These are phyloP conservation scores for Dendroctonus valens DNA, from an alignment of 1,140 invertebrate genomes.

Conservation along the genomic window DNA sequence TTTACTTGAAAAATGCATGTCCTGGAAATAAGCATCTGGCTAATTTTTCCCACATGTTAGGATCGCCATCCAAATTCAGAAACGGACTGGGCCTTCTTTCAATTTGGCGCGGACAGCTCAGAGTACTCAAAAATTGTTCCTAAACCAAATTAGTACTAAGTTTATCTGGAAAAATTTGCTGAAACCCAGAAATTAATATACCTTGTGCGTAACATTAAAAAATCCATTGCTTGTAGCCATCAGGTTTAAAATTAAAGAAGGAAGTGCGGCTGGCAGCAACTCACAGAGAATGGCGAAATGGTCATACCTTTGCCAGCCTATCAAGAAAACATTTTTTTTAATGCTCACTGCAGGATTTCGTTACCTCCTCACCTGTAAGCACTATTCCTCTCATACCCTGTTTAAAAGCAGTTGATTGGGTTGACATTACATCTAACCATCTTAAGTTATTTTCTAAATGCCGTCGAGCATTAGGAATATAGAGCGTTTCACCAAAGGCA, in stretches of 20 bases:
- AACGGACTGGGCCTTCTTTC: slow-evolving; percentile 44
- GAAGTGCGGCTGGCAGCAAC: slow-evolving; percentile 79
- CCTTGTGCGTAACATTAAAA: slow-evolving; percentile 58
- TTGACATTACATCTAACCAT: slow-evolving; percentile 63
- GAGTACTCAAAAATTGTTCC: slow-evolving; percentile 54
- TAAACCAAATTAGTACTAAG: background rate
- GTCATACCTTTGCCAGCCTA: slow-evolving; percentile 80
- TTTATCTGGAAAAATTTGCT: background rate
- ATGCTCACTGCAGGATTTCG: background rate
- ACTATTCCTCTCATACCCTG: slow-evolving; percentile 65
- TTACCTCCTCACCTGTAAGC: slow-evolving; percentile 56
- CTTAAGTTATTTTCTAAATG: slow-evolving; percentile 71
- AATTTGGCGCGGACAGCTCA: slow-evolving; percentile 56
- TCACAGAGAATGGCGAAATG: slow-evolving; percentile 93
- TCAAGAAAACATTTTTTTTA: background rate
- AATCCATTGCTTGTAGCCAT: slow-evolving; percentile 61
- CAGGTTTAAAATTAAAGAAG: slow-evolving; percentile 63
- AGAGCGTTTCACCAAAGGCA: slow-evolving; percentile 76
- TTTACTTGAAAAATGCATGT: slow-evolving; percentile 45
- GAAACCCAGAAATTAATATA: background rate
- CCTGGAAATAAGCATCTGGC: slow-evolving; percentile 60
- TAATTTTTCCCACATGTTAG: slow-evolving; percentile 59
- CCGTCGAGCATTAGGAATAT: slow-evolving; percentile 65
- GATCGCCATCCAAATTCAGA: slow-evolving; percentile 59
- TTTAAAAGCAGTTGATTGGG: slow-evolving; percentile 50